Base-by-base conservation (phyloP, 2,888 invertebrate genomes). In the Polymixis flavicincta region DNA sequence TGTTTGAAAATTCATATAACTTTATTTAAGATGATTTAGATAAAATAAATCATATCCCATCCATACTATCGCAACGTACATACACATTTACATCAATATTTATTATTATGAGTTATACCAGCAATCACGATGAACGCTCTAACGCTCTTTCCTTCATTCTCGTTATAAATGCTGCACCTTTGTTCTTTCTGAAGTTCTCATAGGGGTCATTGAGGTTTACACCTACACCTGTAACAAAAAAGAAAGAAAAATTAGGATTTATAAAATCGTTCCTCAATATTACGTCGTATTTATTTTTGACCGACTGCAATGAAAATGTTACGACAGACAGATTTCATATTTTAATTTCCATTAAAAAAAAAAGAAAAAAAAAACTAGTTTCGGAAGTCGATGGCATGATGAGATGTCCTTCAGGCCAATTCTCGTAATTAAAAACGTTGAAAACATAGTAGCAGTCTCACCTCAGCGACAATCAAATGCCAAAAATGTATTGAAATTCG, bases 121-220 rank as follows among this genome's bases (percentile, higher is more conserved):
- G 88, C 80, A 88, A 96, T 96, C 96, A 96, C 88, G 96, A 92
- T 77, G 96, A 95, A 87, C 97, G 95, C 92, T 98, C 98, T 85
- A 99, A 98, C 28, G 98, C 98, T 92, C 99, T 97, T 63, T 98
- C 98, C 93, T 99, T 98, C 99, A 99, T 99, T 89, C 99, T 97
- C 82, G 98, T 98, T 82, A 99, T 99, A 96, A 99, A 99, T 86
- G 99, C 99, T 90, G 99, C 98, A 77, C 99, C 99, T 95, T 99
- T 99, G 95, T 98, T 99, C 96, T 99, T 99, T 87, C 99, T 97
- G 96, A 99, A 99, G 95, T 99, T 99, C 95, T 99, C 99, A 92
- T 99, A 99, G 0, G 99, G 99, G 96, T 99, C 99, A 92, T 98
- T 98, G 80, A 99, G 96, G 93, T 98, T 98, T 83, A 99, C 98